These are phyloP conservation scores for Epinephelus coioides DNA, from an alignment of 2,797 vertebrate species.

Conservation along the genomic window DNA sequence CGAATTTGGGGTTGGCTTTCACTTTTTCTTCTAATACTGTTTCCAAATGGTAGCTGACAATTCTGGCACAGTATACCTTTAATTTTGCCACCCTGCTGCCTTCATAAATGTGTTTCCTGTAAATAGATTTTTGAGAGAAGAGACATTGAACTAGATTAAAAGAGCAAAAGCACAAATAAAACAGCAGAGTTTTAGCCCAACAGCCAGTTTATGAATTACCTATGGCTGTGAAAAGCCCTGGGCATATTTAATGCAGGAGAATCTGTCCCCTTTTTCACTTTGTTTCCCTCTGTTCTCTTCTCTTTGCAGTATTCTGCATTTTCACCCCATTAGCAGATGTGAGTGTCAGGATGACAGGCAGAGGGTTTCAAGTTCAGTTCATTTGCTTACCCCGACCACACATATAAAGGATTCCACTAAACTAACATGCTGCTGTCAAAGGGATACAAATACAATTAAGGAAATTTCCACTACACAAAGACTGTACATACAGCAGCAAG, in stretches of 20 bases:
- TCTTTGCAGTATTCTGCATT: constrained; percentile 59
- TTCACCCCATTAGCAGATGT: constrained; percentile 40
- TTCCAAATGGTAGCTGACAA: too few species aligned
- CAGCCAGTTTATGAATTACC: constrained; percentile 79
- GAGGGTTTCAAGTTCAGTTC: constrained; percentile 35
- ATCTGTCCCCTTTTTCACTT: constrained; percentile 67
- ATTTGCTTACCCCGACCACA: constrained; percentile 24
- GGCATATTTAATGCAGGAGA: constrained; percentile 81
- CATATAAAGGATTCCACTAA: constrained; percentile 17
- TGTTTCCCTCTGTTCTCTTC: constrained; percentile 46
- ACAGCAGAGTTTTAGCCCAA: constrained; percentile 58
- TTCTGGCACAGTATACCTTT: too few species aligned
- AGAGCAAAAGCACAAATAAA: constrained; percentile 47
- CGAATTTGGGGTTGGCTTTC: too few species aligned
- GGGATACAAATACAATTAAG: constrained; percentile 24
- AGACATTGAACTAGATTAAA: constrained; percentile 41
- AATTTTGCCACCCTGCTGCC: background rate
- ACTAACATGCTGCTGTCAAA: constrained; percentile 1
- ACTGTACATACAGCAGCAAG: background rate
- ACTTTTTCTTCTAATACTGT: too few species aligned
- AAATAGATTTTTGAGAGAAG: constrained; percentile 15
- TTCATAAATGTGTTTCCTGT: constrained; percentile 16
- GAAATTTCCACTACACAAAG: constrained; percentile 17
- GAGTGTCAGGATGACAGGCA: constrained; percentile 19
- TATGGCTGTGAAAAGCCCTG: constrained; percentile 69